Base-by-base conservation (phyloP, 2,113 vertebrate species). In the Phrynocephalus versicolor region DNA sequence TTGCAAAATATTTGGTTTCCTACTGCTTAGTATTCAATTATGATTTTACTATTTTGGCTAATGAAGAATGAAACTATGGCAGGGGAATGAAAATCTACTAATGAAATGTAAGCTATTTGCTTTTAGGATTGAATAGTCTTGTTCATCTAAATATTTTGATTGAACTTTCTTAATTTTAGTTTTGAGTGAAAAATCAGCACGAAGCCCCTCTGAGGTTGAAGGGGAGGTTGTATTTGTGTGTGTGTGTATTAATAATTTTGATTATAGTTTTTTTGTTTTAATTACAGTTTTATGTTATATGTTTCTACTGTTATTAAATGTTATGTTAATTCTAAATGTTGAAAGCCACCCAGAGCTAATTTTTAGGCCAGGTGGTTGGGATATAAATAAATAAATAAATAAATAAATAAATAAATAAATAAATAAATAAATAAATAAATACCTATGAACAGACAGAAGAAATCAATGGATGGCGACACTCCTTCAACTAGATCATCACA, bases 1-100 rank as follows among this genome's bases (percentile, higher is more conserved):
- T 77, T 81, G 35, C 88, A 87, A 90, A 82, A 85, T 83, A 84
- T 55, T 82, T 90, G 62, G 73, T 88, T 19, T 88, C 79, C 72
- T 87, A 71, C 18, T 75, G 60, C 79, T 82, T 89, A 62, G 41
- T 72, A 74, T 85, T 13, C 45, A 70, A 79, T 57, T 79, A 69
- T 77, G 67, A 82, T 87, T 90, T 82, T 87, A 82, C 35, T 83
- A 27, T 39, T 77, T 84, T 87, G 79, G 83, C 81, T 85, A 74
- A 84, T 85, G 74, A 85, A 75, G 9, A 79, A 71, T 37, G 35
- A 82, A 91, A 21, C 21, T 35, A 58, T 55, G 71, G 21, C 83
- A 81, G 4, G 71, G 18, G 69, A 85, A 85, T 78, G 25, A 23
- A 82, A 82, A 78, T 62, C 39, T 82, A 87, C 78, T 81, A 86